Evolutionary conservation across 2,888 invertebrate genomes (phyloP).

Genomic region (Synanthedon formicaeformis): DNA sequence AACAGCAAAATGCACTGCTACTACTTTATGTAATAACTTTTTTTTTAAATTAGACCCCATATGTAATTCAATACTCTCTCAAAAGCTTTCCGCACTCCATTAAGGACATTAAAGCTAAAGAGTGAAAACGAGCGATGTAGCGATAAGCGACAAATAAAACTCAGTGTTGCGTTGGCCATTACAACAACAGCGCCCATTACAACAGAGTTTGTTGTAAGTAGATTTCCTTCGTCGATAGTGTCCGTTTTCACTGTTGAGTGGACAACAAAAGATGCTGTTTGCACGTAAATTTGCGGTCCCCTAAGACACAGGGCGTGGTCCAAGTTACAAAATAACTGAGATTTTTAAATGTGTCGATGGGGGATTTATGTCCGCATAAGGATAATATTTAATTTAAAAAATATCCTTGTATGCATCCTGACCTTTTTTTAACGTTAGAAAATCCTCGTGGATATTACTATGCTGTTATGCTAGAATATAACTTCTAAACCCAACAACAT

Average conservation of each 20-base stretch:
- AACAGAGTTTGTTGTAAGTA: constrained; percentile 5
- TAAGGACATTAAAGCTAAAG: background rate
- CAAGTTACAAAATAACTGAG: constrained; percentile 13
- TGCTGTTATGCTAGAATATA: no score
- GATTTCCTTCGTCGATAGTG: constrained; percentile 14
- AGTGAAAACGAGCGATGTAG: background rate
- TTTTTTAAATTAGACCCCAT: background rate
- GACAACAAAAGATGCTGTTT: constrained; percentile 21
- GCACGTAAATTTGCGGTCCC: constrained; percentile 13
- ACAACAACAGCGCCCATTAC: constrained; percentile 4
- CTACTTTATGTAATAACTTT: no score
- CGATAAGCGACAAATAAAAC: constrained; percentile 4
- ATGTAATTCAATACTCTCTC: background rate
- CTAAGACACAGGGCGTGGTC: constrained; percentile 10
- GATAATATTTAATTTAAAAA: no score
- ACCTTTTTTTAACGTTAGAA: no score
- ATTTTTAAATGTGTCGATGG: no score
- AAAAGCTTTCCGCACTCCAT: background rate
- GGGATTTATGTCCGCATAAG: no score
- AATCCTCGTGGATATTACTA: no score
- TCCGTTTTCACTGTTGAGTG: constrained; percentile 27
- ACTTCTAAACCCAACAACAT: no score
- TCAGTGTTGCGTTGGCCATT: constrained; percentile 4
- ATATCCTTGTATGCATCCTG: no score
- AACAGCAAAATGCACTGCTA: no score